A percentile compares a stretch with the other conserved stretches of the same genome.
These are phyloP conservation scores for Phaetusa simplex DNA, from an alignment of 2,113 vertebrate genomes.

Conservation along the genomic window DNA sequence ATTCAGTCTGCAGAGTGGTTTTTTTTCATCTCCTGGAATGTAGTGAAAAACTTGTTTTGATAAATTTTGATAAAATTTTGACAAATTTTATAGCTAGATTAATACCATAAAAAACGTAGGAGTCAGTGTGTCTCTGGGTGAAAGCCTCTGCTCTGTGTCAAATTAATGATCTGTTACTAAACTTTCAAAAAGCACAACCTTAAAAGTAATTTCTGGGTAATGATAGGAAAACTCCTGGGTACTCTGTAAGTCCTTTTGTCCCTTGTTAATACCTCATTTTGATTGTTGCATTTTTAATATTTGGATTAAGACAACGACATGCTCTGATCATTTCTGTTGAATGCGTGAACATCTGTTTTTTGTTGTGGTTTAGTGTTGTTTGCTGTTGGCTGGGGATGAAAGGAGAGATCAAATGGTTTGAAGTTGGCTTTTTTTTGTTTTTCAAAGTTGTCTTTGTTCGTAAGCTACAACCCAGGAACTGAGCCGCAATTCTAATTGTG, in stretches of 20 bases:
- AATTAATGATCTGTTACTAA: neutral
- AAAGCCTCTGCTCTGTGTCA: neutral
- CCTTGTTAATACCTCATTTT: slow-evolving; percentile 44
- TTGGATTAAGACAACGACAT: slow-evolving; percentile 36
- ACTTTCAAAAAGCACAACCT: neutral
- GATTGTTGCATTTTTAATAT: slow-evolving; percentile 57
- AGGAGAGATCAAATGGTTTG: slow-evolving; percentile 42
- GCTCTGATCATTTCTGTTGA: slow-evolving; percentile 51
- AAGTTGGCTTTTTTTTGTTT: slow-evolving; percentile 35
- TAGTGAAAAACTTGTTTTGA: neutral
- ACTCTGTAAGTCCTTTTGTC: neutral
- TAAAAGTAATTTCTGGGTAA: neutral
- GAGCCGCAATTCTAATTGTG: slow-evolving; percentile 14
- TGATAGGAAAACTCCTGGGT: neutral
- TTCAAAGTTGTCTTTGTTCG: slow-evolving; percentile 47
- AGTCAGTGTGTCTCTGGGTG: neutral
- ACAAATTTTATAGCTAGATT: neutral
- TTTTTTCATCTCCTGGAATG: neutral
- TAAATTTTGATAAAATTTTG: neutral
- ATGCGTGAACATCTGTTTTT: slow-evolving; percentile 26
- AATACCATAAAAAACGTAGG: neutral
- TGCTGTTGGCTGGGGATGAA: slow-evolving; percentile 54
- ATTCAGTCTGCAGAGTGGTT: neutral
- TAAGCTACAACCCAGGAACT: neutral
- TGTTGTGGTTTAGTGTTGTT: slow-evolving; percentile 27